Evolutionary conservation across 2,888 invertebrate species (phyloP), one percentile per base, ranked within the genome.

Genomic region (Sussaba pulchella): DNA sequence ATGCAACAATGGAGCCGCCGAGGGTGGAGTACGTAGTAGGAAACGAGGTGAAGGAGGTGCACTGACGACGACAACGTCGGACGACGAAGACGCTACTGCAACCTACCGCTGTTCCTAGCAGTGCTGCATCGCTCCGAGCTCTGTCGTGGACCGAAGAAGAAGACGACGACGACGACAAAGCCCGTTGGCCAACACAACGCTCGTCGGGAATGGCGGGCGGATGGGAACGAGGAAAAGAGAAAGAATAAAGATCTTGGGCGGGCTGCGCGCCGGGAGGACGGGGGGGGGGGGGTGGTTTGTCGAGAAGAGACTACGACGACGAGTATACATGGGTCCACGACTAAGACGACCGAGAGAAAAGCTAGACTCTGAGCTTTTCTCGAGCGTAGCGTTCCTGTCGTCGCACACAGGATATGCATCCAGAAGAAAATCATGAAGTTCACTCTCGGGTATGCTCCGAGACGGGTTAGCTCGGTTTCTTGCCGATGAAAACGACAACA

Each of bases 1-100:
- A 87, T 85, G 84, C 82, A 86, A 87, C 88, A 89, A 88, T 89
- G 82, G 85, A 84, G 84, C 82, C 81, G 84, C 63, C 41, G 78
- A 76, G 57, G 72, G 57, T 63, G 64, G 80, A 84, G 61, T 72
- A 76, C 43, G 67, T 39, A 84, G 82, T 83, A 82, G 83, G 84
- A 84, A 82, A 87, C 82, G 84, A 83, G 81, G 77, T 77, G 77
- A 77, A 81, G 77, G 81, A 81, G 77, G 73, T 77, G 80, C 63
- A 59, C 82, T 80, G 66, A 71, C 52, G 73, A 81, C 57, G 41
- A 69, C 54, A 24, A 67, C 52, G 21, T 76, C 66, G 72, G 71
- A 78, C 71, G 63, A 82, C 73, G 57, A 66, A 59, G 70, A 69
- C 52, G 45, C 43, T 52, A 14, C 67, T 43, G 41, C 6, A 31